These are phyloP conservation scores for Bembecia ichneumoniformis DNA, from an alignment of 2,888 invertebrate genomes.

Conservation along the genomic window DNA sequence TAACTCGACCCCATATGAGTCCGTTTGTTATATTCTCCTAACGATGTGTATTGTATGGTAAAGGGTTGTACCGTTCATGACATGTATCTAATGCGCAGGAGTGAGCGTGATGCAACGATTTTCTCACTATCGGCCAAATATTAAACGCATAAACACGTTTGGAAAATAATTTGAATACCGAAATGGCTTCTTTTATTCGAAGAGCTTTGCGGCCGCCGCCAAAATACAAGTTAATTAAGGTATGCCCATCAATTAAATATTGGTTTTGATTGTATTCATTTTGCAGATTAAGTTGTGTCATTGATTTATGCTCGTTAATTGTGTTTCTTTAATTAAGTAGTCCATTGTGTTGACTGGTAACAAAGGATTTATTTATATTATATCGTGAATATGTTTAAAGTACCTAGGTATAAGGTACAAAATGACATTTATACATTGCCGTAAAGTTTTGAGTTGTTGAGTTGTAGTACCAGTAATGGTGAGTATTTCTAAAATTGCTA, in stretches of 20 bases:
- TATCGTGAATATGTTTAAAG: neutral
- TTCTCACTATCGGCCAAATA: conserved; percentile 31
- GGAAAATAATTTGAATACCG: conserved; percentile 70
- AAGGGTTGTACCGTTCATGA: conserved; percentile 52
- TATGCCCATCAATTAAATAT: conserved; percentile 70
- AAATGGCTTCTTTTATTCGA: conserved; percentile 68
- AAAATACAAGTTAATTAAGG: conserved; percentile 71
- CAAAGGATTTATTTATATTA: neutral
- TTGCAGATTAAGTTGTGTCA: conserved; percentile 48
- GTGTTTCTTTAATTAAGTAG: conserved; percentile 45
- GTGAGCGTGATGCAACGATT: conserved; percentile 62
- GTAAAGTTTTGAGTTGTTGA: no score
- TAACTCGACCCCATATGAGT: conserved; percentile 63
- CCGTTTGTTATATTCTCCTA: conserved; percentile 57
- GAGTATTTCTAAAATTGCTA: no score
- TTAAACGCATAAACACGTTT: conserved; percentile 61
- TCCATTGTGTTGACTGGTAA: conserved; percentile 18
- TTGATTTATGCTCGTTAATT: conserved; percentile 43
- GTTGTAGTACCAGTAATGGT: no score
- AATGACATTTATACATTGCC: no score
- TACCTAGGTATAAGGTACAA: neutral
- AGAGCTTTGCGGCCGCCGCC: conserved; percentile 47
- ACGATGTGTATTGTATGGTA: conserved; percentile 27
- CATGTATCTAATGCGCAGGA: conserved; percentile 45
- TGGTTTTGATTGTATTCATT: conserved; percentile 64